phyloP scores from a whole-genome alignment of 2,888 invertebrate genomes.

The Tineola bisselliella region DNA sequence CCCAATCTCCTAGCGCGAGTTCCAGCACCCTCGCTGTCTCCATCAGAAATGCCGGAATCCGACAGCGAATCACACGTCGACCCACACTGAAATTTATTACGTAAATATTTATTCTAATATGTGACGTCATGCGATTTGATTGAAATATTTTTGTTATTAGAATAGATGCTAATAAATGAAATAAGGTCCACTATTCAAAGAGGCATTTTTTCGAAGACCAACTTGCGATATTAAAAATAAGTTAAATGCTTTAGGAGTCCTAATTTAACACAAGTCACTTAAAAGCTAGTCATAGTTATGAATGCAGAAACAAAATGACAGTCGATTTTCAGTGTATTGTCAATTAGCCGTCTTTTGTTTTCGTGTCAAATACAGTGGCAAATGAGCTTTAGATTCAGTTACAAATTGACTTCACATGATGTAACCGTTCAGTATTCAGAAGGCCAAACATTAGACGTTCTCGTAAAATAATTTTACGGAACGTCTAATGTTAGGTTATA shows the following conservation, averaged over 20 bases:
- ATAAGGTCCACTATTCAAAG: no score
- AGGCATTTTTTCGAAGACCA: no score
- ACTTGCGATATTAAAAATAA: no score
- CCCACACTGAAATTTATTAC: constrained; percentile 38
- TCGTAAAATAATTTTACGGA: not conserved
- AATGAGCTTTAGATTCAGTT: not conserved
- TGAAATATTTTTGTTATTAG: not conserved
- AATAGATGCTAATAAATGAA: no score
- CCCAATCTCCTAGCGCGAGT: constrained; percentile 74
- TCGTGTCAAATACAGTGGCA: not conserved
- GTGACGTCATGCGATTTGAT: not conserved
- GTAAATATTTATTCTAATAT: not conserved
- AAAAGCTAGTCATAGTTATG: no score
- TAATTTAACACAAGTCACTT: no score
- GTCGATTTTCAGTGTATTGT: no score
- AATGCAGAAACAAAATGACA: no score
- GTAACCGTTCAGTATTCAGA: not conserved
- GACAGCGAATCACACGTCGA: constrained; percentile 74
- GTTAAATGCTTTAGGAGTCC: no score
- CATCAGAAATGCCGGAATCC: constrained; percentile 83
- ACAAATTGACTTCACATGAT: no score
- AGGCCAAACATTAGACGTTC: no score
- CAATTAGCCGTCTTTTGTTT: no score
- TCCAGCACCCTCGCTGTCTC: constrained; percentile 72
- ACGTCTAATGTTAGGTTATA: not conserved